Evolutionary conservation across 2,113 vertebrate species (phyloP).

Genomic region (Camelus bactrianus): DNA sequence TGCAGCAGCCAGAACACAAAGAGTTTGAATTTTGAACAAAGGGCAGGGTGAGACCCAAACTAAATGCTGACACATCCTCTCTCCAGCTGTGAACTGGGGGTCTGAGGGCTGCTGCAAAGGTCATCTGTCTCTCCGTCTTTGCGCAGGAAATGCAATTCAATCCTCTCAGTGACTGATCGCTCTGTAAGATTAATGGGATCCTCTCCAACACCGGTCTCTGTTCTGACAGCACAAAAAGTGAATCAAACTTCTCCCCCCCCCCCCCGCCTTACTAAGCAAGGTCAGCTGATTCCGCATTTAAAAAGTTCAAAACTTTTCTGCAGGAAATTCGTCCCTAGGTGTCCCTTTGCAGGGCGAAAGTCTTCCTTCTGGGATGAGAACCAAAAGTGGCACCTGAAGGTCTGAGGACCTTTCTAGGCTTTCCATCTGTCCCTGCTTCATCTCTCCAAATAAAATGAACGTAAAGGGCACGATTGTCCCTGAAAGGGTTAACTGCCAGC

Average conservation of each 20-base stretch:
- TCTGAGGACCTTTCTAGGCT: neutral
- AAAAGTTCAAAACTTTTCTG: slow-evolving; percentile 58
- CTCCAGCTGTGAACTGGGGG: slow-evolving; percentile 80
- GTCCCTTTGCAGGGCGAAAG: neutral
- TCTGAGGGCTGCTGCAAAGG: slow-evolving; percentile 71
- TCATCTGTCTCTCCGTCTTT: slow-evolving; percentile 70
- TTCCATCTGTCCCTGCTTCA: slow-evolving; percentile 11
- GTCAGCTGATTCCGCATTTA: slow-evolving; percentile 49
- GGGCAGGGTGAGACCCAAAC: slow-evolving; percentile 70
- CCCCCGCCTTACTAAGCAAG: neutral
- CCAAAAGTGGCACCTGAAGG: neutral
- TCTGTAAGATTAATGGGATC: slow-evolving; percentile 72
- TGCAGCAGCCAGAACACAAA: slow-evolving; percentile 64
- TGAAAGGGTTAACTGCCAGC: slow-evolving; percentile 73
- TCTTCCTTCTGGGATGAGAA: neutral
- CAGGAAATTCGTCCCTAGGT: neutral
- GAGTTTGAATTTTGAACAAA: slow-evolving; percentile 73
- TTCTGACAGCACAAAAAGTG: slow-evolving; percentile 66
- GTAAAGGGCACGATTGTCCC: neutral
- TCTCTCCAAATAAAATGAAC: slow-evolving; percentile 45
- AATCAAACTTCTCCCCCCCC: slow-evolving; percentile 1
- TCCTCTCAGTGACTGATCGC: slow-evolving; percentile 76
- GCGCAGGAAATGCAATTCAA: slow-evolving; percentile 82
- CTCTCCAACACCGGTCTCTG: slow-evolving; percentile 34
- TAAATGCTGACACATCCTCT: slow-evolving; percentile 78